These are phyloP conservation scores for Diachrysia chrysitis DNA, from an alignment of 2,888 invertebrate species.

Conservation along the genomic window DNA sequence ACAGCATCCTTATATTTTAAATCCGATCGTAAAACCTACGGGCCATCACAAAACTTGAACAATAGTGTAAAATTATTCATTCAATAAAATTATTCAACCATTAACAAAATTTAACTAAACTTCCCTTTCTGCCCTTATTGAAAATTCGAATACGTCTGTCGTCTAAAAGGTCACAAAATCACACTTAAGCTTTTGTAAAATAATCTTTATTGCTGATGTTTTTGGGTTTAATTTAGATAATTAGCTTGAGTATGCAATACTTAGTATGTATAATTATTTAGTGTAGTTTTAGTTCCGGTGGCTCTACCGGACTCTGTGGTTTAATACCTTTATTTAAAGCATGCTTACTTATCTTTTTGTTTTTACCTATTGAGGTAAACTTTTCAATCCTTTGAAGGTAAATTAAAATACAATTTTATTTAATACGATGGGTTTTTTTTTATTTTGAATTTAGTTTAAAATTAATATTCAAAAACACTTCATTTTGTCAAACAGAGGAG, in stretches of 20 bases:
- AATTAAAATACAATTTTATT: too few relatives aligned
- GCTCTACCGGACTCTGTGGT: constrained; percentile 27
- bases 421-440: too few relatives aligned
- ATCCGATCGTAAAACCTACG: background rate
- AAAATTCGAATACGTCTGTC: background rate
- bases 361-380: constrained; percentile 5
- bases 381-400: background rate
- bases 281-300: constrained; percentile 36
- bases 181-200: background rate
- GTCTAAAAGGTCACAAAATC: background rate
- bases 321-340: constrained; percentile 12
- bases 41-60: background rate
- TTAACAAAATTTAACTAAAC: background rate
- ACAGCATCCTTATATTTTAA: background rate
- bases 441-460: too few relatives aligned
- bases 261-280: background rate
- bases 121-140: background rate
- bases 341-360: background rate
- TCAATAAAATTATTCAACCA: constrained; percentile 4
- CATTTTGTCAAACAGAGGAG: too few relatives aligned
- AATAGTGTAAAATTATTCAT: constrained; percentile 6
- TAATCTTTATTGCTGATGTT: background rate
- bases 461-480: too few relatives aligned
- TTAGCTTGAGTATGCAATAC: background rate
- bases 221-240: background rate